Conservation (phyloP, 2,113 vertebrate species). For the Engystomops pustulosus region DNA sequence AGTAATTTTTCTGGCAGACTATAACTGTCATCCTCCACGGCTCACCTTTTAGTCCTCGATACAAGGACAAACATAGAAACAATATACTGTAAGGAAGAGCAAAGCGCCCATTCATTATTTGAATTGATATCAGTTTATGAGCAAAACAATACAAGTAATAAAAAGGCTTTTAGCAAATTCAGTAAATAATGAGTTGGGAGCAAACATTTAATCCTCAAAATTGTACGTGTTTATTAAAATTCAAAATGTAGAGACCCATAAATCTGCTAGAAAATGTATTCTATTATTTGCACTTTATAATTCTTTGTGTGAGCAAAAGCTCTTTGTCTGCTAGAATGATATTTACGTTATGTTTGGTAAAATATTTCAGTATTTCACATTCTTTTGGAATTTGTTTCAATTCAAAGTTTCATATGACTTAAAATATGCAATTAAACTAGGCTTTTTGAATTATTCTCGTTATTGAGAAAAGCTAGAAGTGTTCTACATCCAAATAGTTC, state of each 20-base stretch:
- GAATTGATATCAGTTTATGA: not conserved
- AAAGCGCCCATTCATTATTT: not conserved
- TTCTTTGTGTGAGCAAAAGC: not conserved
- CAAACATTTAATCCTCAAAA: not conserved
- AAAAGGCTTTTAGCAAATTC: not conserved
- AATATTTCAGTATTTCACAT: not conserved
- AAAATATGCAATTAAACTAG: no score
- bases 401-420: not conserved
- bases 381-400: no score
- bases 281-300: not conserved
- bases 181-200: not conserved
- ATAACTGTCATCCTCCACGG: constrained; percentile 32
- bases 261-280: not conserved
- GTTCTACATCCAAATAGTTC: no score
- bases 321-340: not conserved
- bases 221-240: not conserved
- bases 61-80: constrained; percentile 48
- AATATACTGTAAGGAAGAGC: constrained; percentile 9
- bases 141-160: constrained; percentile 6
- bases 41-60: constrained; percentile 37
- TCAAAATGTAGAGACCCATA: not conserved
- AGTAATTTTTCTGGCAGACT: constrained; percentile 28
- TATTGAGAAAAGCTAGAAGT: no score
- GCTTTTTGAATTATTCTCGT: no score
- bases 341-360: not conserved